Evolutionary conservation across 2,888 invertebrate species (phyloP).

Genomic region (Epirrhoe tristata): DNA sequence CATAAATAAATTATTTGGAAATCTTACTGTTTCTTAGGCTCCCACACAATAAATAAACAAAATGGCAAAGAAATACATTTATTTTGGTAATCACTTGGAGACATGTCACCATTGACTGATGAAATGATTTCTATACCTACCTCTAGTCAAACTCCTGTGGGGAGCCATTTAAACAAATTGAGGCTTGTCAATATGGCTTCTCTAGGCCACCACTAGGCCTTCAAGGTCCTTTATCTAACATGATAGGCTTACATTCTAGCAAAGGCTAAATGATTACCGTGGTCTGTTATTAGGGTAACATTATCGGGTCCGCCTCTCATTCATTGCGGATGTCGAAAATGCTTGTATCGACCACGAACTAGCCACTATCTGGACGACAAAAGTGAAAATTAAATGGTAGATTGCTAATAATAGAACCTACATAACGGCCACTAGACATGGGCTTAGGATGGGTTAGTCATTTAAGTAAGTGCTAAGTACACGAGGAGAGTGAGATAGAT

Average conservation of each 20-base stretch:
- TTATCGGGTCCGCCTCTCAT: slow-evolving; percentile 22
- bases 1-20: neutral
- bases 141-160: no score
- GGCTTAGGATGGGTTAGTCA: no score
- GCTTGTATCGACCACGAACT: neutral
- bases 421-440: no score
- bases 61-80: neutral
- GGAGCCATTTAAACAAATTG: no score
- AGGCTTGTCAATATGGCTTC: neutral
- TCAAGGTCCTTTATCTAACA: slow-evolving; percentile 17
- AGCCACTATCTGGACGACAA: slow-evolving; percentile 1
- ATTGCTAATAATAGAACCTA: no score
- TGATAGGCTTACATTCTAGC: slow-evolving; percentile 5
- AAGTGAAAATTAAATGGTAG: neutral
- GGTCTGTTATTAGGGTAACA: slow-evolving; percentile 21
- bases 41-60: no score
- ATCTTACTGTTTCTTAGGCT: neutral
- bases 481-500: no score
- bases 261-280: slow-evolving; percentile 25
- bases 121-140: no score
- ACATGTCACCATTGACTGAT: no score
- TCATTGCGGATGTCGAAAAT: slow-evolving; percentile 28
- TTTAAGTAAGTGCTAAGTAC: no score
- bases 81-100: neutral
- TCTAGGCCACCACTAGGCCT: slow-evolving; percentile 1